These are phyloP conservation scores for Mandrillus leucophaeus DNA, from an alignment of 2,113 vertebrate genomes.

Conservation along the genomic window DNA sequence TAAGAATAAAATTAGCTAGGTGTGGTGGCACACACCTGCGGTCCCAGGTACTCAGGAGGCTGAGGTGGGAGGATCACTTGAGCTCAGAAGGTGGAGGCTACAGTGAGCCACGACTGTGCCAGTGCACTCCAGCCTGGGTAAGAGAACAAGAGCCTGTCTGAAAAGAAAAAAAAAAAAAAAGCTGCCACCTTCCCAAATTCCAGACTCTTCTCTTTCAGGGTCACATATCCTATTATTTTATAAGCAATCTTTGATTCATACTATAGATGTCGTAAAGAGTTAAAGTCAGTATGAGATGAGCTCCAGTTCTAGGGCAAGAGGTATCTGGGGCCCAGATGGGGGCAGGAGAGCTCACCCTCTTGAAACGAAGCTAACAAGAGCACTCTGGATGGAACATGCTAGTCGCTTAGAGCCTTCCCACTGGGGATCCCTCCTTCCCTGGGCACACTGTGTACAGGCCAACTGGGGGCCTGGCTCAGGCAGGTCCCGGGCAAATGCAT, in stretches of 20 bases:
- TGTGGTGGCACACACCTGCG: too few relatives aligned
- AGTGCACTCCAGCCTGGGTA: too few relatives aligned
- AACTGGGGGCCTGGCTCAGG: neutral
- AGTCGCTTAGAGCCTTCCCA: neutral
- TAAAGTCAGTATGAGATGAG: neutral
- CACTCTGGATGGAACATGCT: neutral
- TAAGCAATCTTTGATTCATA: neutral
- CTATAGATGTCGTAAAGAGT: neutral
- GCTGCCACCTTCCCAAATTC: neutral
- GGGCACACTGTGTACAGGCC: accelerated
- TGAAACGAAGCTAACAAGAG: neutral
- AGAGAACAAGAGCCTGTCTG: too few relatives aligned
- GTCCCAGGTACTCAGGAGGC: too few relatives aligned
- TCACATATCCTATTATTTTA: neutral
- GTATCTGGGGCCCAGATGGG: neutral
- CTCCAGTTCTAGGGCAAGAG: neutral
- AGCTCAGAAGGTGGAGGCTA: too few relatives aligned
- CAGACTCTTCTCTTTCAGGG: neutral
- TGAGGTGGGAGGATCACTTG: too few relatives aligned
- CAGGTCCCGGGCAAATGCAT: neutral
- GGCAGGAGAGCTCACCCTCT: neutral
- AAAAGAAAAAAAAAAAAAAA: too few relatives aligned
- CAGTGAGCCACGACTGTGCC: too few relatives aligned
- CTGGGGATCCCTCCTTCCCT: neutral
- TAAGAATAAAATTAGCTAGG: too few relatives aligned